Percentiles rank a stretch among this genome's conserved stretches.
These are phyloP conservation scores for Tholera decimalis DNA, from an alignment of 2,888 invertebrate species.

Conservation along the genomic window DNA sequence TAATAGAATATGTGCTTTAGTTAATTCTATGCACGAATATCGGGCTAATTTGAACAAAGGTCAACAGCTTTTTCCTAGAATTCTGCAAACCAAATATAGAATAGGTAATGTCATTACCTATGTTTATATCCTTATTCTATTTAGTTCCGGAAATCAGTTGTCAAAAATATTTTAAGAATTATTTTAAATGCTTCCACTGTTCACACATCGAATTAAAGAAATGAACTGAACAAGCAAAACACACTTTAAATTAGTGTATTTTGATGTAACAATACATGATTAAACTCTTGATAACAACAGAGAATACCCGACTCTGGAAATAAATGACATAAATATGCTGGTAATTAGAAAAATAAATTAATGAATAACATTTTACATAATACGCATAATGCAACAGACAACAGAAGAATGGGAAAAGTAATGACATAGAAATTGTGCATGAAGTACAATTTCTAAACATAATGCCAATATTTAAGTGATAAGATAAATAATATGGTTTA, in stretches of 20 bases:
- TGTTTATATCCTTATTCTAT: background rate
- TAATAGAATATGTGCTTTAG: background rate
- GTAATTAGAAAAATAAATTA: background rate
- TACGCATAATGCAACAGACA: background rate
- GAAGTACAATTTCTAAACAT: slow-evolving; percentile 15
- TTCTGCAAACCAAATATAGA: slow-evolving; percentile 7
- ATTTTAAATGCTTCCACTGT: background rate
- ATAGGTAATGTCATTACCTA: slow-evolving; percentile 14
- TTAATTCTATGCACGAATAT: background rate
- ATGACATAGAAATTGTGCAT: slow-evolving; percentile 4
- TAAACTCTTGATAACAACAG: slow-evolving; percentile 21
- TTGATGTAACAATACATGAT: slow-evolving; percentile 25
- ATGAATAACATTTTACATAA: background rate
- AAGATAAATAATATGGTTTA: slow-evolving; percentile 64
- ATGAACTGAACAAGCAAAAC: slow-evolving; percentile 5
- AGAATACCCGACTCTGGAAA: slow-evolving; percentile 17
- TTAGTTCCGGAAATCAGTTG: slow-evolving; percentile 2
- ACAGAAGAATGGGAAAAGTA: background rate
- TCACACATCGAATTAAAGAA: background rate
- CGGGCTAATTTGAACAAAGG: slow-evolving; percentile 12
- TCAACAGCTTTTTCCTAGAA: slow-evolving; percentile 21
- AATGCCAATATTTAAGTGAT: slow-evolving; percentile 26
- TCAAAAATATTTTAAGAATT: background rate
- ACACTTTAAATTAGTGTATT: background rate
- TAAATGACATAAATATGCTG: background rate